These are phyloP conservation scores for Drosophila planitibia DNA, from an alignment of 2,888 invertebrate genomes.

Conservation along the genomic window DNA sequence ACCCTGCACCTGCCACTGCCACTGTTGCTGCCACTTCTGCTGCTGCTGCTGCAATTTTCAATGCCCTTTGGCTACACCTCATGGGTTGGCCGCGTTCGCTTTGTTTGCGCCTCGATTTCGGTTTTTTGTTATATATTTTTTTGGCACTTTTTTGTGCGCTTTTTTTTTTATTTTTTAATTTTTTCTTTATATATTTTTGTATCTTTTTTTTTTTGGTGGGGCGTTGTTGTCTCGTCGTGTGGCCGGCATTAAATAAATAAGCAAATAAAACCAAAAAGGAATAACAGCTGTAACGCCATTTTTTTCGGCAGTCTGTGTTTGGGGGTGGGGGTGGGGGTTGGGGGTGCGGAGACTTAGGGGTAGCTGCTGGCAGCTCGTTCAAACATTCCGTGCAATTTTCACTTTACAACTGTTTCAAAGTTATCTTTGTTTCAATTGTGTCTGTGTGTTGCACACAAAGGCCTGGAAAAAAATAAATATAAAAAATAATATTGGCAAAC, in stretches of 20 bases:
- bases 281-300: constrained; percentile 49
- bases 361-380: constrained; percentile 3
- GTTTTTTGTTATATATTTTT: constrained; percentile 21
- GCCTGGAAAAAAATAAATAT: constrained; percentile 29
- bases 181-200: constrained; percentile 1
- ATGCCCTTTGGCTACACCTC: constrained; percentile 82
- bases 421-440: constrained; percentile 79
- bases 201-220: constrained; percentile 29
- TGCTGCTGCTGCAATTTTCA: constrained; percentile 74
- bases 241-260: constrained; percentile 79
- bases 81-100: constrained; percentile 59
- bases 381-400: constrained; percentile 79
- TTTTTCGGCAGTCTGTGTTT: constrained; percentile 51
- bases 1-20: constrained; percentile 1
- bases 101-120: constrained; percentile 70
- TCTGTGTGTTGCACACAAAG: constrained; percentile 34
- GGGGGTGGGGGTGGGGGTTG: not conserved
- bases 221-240: constrained; percentile 62
- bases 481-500: constrained; percentile 79
- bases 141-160: constrained; percentile 41
- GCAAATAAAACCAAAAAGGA: constrained; percentile 55
- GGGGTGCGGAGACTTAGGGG: constrained; percentile 1
- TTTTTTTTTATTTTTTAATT: constrained; percentile 26
- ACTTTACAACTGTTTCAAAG: constrained; percentile 81
- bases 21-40: constrained; percentile 18